These are phyloP conservation scores for Eristalis arbustorum DNA, from an alignment of 2,888 invertebrate species.

Conservation along the genomic window DNA sequence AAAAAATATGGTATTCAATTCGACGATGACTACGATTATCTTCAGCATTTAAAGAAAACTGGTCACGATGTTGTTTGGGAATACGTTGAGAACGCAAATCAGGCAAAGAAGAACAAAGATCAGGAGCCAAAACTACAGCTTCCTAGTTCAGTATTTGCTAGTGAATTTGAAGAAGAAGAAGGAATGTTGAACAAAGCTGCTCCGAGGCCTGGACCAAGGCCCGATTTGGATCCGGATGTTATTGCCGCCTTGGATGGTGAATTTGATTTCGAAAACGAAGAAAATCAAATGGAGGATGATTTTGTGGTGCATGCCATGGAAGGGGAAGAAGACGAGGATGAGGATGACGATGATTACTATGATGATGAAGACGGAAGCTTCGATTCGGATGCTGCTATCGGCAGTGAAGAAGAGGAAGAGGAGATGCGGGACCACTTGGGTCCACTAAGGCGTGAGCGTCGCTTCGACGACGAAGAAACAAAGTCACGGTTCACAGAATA, in stretches of 20 bases:
- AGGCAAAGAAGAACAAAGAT: constrained; percentile 74
- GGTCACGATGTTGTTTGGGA: constrained; percentile 79
- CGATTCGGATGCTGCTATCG: constrained; percentile 75
- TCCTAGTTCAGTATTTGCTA: constrained; percentile 94
- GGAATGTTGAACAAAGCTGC: constrained; percentile 81
- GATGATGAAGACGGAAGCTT: constrained; percentile 72
- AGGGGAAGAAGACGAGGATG: constrained; percentile 73
- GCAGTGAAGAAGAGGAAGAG: constrained; percentile 80
- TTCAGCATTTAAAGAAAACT: constrained; percentile 88
- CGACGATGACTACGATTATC: constrained; percentile 97
- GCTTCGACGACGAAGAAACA: constrained; percentile 86
- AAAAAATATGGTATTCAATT: constrained; percentile 94
- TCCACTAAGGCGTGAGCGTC: constrained; percentile 80
- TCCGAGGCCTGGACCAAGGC: constrained; percentile 81
- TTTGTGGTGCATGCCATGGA: constrained; percentile 89
- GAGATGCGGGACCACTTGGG: constrained; percentile 79
- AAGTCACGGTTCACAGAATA: constrained; percentile 95
- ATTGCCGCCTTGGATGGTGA: constrained; percentile 96
- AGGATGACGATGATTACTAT: constrained; percentile 72
- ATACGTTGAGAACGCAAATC: constrained; percentile 78
- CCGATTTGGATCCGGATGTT: constrained; percentile 94
- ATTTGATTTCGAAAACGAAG: constrained; percentile 91
- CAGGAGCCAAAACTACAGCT: constrained; percentile 81
- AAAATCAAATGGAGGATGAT: constrained; percentile 94
- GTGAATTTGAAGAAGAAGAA: constrained; percentile 91